These are phyloP conservation scores for Platycheirus rosarum DNA, from an alignment of 2,888 invertebrate genomes.

Conservation along the genomic window DNA sequence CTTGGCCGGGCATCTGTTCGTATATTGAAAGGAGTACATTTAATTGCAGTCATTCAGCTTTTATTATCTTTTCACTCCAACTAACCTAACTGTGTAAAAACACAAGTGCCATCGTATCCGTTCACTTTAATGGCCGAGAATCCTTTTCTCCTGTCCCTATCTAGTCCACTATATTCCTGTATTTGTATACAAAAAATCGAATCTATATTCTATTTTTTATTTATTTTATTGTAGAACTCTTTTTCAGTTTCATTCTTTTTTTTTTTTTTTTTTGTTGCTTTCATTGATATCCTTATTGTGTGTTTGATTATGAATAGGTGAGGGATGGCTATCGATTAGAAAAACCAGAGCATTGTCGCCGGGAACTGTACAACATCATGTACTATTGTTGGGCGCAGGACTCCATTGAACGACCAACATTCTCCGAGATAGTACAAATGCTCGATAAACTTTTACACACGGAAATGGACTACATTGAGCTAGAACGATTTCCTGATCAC, in stretches of 20 bases:
- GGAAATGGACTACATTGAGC: conserved; percentile 96
- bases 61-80: conserved; percentile 67
- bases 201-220: conserved; percentile 41
- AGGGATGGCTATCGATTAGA: conserved; percentile 95
- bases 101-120: conserved; percentile 66
- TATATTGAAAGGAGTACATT: conserved; percentile 45
- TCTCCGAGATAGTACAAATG: conserved; percentile 90
- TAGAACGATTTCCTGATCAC: conserved; percentile 96
- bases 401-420: conserved; percentile 91
- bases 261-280: conserved; percentile 45
- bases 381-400: conserved; percentile 97
- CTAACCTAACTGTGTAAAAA: conserved; percentile 66
- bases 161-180: too few relatives aligned
- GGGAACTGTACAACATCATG: conserved; percentile 97
- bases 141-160: conserved; percentile 13
- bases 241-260: conserved; percentile 12
- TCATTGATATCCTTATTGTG: conserved; percentile 46
- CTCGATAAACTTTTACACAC: conserved; percentile 92
- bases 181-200: too few relatives aligned
- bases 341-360: conserved; percentile 95
- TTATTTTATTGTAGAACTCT: conserved; percentile 43
- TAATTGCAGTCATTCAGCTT: conserved; percentile 72
- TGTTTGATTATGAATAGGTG: conserved; percentile 84
- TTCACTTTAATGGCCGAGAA: conserved; percentile 64
- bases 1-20: conserved; percentile 39